Evolutionary conservation across 2,888 invertebrate genomes (phyloP), one percentile per base, ranked within the genome.

Genomic region (Rapana venosa): DNA sequence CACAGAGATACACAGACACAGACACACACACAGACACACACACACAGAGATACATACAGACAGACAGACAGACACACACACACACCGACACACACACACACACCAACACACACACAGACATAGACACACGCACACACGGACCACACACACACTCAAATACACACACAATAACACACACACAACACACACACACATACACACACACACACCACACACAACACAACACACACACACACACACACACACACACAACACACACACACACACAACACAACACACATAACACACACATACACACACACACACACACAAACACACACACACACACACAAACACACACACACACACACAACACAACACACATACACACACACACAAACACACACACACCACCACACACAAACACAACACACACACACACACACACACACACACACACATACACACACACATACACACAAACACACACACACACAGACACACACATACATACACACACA

Each of bases 321-420:
- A 32, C 8, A 32, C 30, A 30, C 30, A 79, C 30, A 30, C 30
- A n/a, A 11, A 30, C 30, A 6, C 30, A 30, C 30, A 79, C 8
- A 79, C 30, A 79, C 30, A 79, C 30, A 13, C 30, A 30, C 30
- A 79, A 1, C 36, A 22, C 36, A n/a, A n/a, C n/a, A n/a, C n/a
- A n/a, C n/a, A 26, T 20, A 81, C 36, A 36, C 36, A 81, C 81
- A 36, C 36, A 83, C 0, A 47, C 36, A 26, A 0, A 17, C 22
- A 26, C 22, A 0, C 20, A 13, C 26, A 0, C 83, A 13, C 36
- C 20, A 36, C 1, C 36, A 8, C 35, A 20, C 36, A 47, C 26
- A 36, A 36, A 47, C 83, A 83, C 81, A 81, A n/a, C 81, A 81
- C 81, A 81, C 36, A 81, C 81, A 36, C 81, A 36, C 81, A 22